Percentiles rank a stretch among this genome's conserved stretches.
Conservation (phyloP, 2,113 vertebrate species). For the Chamaea fasciata region DNA sequence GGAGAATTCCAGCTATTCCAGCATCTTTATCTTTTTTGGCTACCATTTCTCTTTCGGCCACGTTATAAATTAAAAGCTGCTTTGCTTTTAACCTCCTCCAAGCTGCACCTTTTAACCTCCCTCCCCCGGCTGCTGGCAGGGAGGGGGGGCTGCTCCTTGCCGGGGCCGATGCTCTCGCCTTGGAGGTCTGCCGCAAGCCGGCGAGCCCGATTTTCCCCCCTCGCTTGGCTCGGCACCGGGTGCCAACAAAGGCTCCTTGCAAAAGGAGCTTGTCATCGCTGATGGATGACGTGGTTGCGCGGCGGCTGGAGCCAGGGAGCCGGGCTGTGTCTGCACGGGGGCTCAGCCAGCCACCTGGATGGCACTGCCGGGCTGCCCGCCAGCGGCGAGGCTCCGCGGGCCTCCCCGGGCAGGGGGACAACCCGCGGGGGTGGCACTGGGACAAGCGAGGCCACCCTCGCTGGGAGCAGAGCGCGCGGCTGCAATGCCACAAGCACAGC, state of each 20-base stretch:
- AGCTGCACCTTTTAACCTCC: slow-evolving; percentile 49
- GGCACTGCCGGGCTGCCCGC: background rate
- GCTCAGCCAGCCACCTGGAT: slow-evolving; percentile 49
- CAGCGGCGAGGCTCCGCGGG: background rate
- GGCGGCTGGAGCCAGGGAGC: slow-evolving; percentile 30
- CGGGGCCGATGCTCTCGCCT: background rate
- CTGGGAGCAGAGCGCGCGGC: accelerated
- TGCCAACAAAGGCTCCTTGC: slow-evolving; percentile 59
- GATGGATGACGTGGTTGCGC: slow-evolving; percentile 40
- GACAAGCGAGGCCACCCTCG: background rate
- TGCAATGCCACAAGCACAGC: background rate
- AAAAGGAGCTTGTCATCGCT: slow-evolving; percentile 49
- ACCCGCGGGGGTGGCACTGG: accelerated
- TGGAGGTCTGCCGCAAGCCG: slow-evolving; percentile 17
- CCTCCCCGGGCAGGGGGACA: background rate
- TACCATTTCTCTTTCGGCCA: slow-evolving; percentile 37
- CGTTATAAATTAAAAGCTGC: slow-evolving; percentile 51
- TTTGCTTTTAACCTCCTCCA: slow-evolving; percentile 51
- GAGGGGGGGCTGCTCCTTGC: background rate
- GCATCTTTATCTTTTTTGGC: slow-evolving; percentile 58
- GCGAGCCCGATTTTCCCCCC: background rate
- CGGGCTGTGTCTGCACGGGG: background rate
- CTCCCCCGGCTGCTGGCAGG: background rate
- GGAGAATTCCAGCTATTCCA: slow-evolving; percentile 65
- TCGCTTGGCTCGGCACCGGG: background rate